phyloP scores from a whole-genome alignment of 1,140 invertebrate species.

The Oncopodura yosiiana region DNA sequence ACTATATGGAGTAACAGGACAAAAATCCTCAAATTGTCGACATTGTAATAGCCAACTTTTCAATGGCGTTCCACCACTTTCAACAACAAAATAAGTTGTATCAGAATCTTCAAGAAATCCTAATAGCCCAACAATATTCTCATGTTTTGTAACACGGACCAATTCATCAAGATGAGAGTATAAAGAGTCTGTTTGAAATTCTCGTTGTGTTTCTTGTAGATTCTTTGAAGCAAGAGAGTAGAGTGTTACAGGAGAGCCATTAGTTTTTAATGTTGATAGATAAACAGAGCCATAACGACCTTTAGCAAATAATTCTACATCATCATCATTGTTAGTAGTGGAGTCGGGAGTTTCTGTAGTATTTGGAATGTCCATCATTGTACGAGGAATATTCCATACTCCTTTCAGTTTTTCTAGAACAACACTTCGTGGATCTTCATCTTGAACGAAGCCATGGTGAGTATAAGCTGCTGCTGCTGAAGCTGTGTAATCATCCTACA shows the following conservation, averaged over 20 bases:
- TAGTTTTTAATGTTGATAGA: slow-evolving; percentile 28
- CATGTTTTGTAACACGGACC: slow-evolving; percentile 54
- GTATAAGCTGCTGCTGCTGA: slow-evolving; percentile 28
- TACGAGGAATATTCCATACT: slow-evolving; percentile 60
- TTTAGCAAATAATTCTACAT: slow-evolving; percentile 53
- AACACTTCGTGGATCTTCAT: slow-evolving; percentile 23
- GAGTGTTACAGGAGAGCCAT: slow-evolving; percentile 21
- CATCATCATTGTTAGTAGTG: slow-evolving; percentile 17
- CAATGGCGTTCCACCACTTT: slow-evolving; percentile 22
- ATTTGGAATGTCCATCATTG: slow-evolving; percentile 53
- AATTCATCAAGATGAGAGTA: slow-evolving; percentile 53
- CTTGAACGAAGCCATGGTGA: slow-evolving; percentile 29
- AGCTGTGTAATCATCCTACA: slow-evolving; percentile 17
- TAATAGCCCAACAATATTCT: slow-evolving; percentile 60
- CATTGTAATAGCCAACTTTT: slow-evolving; percentile 22
- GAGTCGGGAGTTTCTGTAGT: no score
- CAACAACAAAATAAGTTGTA: slow-evolving; percentile 31
- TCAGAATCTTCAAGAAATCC: slow-evolving; percentile 63
- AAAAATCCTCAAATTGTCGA: slow-evolving; percentile 4
- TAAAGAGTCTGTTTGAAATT: not conserved
- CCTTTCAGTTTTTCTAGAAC: slow-evolving; percentile 56
- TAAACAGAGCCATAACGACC: slow-evolving; percentile 64
- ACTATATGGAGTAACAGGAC: slow-evolving; percentile 19
- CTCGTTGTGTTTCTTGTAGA: slow-evolving; percentile 18
- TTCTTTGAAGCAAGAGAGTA: slow-evolving; percentile 12